Conservation (phyloP, 2,888 invertebrate genomes). For the Drosophila fungiperda region DNA sequence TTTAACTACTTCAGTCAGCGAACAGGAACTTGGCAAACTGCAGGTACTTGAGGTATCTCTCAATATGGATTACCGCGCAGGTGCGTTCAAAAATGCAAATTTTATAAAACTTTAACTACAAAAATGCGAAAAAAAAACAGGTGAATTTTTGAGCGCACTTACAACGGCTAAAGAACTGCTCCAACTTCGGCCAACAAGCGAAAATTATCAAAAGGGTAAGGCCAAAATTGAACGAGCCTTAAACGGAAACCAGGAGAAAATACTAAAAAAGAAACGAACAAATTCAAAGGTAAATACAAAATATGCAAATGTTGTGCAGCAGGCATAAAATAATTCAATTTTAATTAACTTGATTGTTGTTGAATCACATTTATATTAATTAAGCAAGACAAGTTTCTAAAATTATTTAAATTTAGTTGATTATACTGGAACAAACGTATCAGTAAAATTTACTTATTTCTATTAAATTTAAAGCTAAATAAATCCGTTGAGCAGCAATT, state of each 20-base stretch:
- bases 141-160: slow-evolving; percentile 70
- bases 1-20: slow-evolving; percentile 30
- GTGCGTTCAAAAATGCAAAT: slow-evolving; percentile 46
- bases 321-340: neutral
- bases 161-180: slow-evolving; percentile 68
- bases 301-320: slow-evolving; percentile 11
- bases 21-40: slow-evolving; percentile 49
- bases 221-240: slow-evolving; percentile 58
- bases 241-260: slow-evolving; percentile 19
- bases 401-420: neutral
- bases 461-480: slow-evolving; percentile 18
- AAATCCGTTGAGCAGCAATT: slow-evolving; percentile 68
- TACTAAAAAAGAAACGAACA: slow-evolving; percentile 18
- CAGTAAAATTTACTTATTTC: neutral
- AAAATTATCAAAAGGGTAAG: slow-evolving; percentile 58
- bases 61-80: slow-evolving; percentile 74
- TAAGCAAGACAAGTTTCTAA: neutral
- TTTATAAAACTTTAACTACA: slow-evolving; percentile 5
- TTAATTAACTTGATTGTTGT: neutral
- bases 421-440: neutral
- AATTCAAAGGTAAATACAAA: slow-evolving; percentile 39
- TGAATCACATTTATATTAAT: neutral
- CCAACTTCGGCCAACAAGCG: slow-evolving; percentile 62
- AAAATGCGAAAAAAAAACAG: slow-evolving; percentile 48
- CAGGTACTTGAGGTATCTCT: slow-evolving; percentile 68